Base-by-base conservation (phyloP, 2,113 vertebrate species). In the Periophthalmus modestus region DNA sequence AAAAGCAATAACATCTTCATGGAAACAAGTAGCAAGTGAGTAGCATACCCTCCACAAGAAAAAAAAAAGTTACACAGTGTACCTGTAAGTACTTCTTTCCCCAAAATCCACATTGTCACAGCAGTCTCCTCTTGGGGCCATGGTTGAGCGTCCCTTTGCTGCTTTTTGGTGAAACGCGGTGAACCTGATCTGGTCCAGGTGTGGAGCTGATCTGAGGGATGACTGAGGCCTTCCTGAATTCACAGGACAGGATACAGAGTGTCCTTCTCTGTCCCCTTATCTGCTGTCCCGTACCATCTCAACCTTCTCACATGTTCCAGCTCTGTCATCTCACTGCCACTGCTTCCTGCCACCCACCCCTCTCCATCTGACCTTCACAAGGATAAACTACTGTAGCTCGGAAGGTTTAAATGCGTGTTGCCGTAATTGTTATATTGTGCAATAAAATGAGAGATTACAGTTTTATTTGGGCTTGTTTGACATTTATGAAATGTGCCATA, bases 201-300 rank as follows among this genome's bases (percentile, higher is more conserved):
- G 82, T 82, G 75, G 68, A 87, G 79, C 78, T 86, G 88, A 93
- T 85, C 88, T 83, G 68, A 77, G 71, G 75, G 89, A 82, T 92
- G 91, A 93, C 78, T 88, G 91, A 91, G 85, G 18, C 52, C 84
- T 92, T 92, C 90, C 88, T 85, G 79, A 15, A 59, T 23, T 28
- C 36, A 81, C 80, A 88, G 88, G 81, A 71, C 73, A 72, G 85
- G 65, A 34, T 65, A 74, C 73, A 57, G 48, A 54, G 78, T 75
- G 75, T 71, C 86, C 86, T 85, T 88, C 88, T 81, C 91, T 79
- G 85, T 82, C 79, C 4, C 72, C 80, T 92, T 90, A 93, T 93
- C 91, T 79, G 78, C 75, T 79, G 47, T 74, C 71, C 82, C 70
- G 62, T 86, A 89, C 87, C 89, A 89, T 85, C 76, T 47, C 80